A percentile compares a stretch with the other conserved stretches of the same genome.
phyloP scores from a whole-genome alignment of 2,797 vertebrate genomes.

The Danio choprae region DNA sequence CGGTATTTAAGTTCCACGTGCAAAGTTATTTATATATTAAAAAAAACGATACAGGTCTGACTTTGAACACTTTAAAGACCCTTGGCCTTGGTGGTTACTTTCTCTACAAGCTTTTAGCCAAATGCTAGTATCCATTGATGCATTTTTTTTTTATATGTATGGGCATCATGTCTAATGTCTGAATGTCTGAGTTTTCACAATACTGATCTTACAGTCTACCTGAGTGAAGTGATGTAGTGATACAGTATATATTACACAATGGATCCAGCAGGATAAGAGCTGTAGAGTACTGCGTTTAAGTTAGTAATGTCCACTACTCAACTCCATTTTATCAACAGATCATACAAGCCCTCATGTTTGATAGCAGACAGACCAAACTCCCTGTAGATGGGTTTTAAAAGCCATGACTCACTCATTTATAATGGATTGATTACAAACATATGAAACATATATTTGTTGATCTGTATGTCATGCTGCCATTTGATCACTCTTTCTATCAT shows the following conservation, averaged over 20 bases:
- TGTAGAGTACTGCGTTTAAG: not conserved
- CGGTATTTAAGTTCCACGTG: too few species aligned
- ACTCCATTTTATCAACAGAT: slow-evolving; percentile 12
- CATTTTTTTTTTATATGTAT: not conserved
- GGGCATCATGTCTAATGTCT: not conserved
- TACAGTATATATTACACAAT: not conserved
- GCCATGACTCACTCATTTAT: not conserved
- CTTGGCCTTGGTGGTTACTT: not conserved
- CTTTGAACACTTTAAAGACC: not conserved
- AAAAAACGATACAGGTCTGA: not conserved
- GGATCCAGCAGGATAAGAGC: slow-evolving; percentile 2
- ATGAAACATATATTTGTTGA: not conserved
- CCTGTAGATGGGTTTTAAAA: not conserved
- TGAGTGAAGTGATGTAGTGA: not conserved
- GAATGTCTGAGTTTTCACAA: not conserved
- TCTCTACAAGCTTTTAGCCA: not conserved
- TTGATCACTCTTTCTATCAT: too few species aligned
- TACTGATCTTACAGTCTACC: not conserved
- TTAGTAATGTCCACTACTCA: slow-evolving; percentile 12
- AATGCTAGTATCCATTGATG: not conserved
- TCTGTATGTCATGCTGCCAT: not conserved
- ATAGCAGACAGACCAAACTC: not conserved
- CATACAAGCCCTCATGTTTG: slow-evolving; percentile 4
- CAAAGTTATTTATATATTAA: not conserved
- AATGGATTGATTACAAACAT: too few species aligned